phyloP scores from a whole-genome alignment of 2,888 invertebrate species.

The Portevinia maculata region DNA sequence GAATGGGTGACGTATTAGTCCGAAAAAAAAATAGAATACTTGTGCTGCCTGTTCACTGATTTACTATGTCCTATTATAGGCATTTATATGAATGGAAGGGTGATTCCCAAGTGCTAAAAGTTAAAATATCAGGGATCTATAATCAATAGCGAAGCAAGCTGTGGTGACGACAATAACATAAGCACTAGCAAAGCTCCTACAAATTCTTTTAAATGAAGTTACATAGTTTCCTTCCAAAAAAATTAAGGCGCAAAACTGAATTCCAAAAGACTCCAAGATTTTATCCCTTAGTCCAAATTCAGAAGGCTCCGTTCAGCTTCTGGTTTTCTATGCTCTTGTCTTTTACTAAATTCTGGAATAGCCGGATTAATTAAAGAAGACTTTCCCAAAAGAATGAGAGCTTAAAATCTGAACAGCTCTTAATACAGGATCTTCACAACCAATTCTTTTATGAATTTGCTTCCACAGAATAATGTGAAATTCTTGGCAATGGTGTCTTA shows the following conservation, averaged over 20 bases:
- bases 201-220: constrained; percentile 10
- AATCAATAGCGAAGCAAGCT: too few relatives aligned
- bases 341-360: too few relatives aligned
- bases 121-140: too few relatives aligned
- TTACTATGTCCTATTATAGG: too few relatives aligned
- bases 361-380: not conserved
- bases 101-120: too few relatives aligned
- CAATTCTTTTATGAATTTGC: constrained; percentile 5
- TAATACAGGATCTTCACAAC: constrained; percentile 4
- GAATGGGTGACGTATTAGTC: too few relatives aligned
- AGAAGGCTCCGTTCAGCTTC: not conserved
- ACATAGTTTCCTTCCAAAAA: constrained; percentile 8
- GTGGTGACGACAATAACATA: too few relatives aligned
- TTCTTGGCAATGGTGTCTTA: not conserved
- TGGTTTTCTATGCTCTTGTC: too few relatives aligned
- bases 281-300: constrained; percentile 3
- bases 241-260: constrained; percentile 10
- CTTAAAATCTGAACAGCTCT: constrained; percentile 1
- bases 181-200: constrained; percentile 1
- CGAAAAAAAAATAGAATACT: too few relatives aligned
- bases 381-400: constrained; percentile 2
- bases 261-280: constrained; percentile 9
- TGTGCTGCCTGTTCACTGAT: too few relatives aligned
- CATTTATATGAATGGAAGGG: too few relatives aligned
- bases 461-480: not conserved